These are phyloP conservation scores for Excalfactoria chinensis DNA, from an alignment of 2,113 vertebrate genomes.

Conservation along the genomic window DNA sequence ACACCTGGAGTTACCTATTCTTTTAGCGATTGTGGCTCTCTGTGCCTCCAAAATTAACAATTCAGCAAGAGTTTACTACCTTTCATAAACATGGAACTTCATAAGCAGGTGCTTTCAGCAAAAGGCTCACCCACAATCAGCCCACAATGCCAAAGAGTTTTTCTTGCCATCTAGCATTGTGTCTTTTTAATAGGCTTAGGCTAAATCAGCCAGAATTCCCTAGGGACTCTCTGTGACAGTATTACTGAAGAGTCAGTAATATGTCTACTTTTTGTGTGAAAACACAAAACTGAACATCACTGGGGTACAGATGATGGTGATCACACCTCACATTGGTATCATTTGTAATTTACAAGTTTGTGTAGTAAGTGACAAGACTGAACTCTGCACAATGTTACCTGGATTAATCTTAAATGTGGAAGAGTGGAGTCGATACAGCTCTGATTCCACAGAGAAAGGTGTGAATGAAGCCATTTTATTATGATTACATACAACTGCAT, in stretches of 20 bases:
- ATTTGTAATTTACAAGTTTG: background rate
- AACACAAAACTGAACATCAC: background rate
- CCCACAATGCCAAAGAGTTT: background rate
- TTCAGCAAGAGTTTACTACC: background rate
- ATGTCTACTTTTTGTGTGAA: background rate
- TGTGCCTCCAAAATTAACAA: background rate
- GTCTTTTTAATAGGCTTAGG: background rate
- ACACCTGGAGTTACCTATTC: background rate
- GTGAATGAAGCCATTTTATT: background rate
- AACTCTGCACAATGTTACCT: background rate
- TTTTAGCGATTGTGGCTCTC: background rate
- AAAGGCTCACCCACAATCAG: background rate
- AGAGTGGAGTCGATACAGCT: background rate
- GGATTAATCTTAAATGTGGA: background rate
- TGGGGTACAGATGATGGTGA: background rate
- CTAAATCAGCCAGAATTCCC: background rate
- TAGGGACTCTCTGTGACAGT: background rate
- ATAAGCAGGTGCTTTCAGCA: background rate
- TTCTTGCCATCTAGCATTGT: rapidly evolving
- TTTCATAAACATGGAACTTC: background rate
- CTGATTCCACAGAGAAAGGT: background rate
- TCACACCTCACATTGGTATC: background rate
- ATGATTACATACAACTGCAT: background rate
- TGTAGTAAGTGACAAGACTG: background rate
- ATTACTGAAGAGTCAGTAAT: background rate